phyloP scores from a whole-genome alignment of 2,797 vertebrate species.

The Halcyon chelicuti region DNA sequence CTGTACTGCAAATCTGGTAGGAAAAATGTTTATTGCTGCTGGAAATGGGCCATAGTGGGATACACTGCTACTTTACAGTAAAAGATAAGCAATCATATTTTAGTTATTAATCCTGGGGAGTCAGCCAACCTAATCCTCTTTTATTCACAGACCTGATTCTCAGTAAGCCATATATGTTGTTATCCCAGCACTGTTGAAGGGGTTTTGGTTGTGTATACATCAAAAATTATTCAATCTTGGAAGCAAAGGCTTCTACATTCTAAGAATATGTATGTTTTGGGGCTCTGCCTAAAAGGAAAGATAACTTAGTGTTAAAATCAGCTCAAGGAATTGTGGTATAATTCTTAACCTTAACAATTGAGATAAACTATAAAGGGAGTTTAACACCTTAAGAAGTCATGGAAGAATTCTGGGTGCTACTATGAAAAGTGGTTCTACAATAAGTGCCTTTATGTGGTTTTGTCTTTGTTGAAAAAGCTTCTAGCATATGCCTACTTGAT shows the following conservation, averaged over 20 bases:
- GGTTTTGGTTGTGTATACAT: background rate
- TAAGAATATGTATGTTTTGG: background rate
- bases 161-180: background rate
- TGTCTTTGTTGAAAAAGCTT: background rate
- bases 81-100: conserved; percentile 44
- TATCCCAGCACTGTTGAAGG: background rate
- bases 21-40: conserved; percentile 51
- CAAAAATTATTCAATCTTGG: background rate
- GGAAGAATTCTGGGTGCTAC: background rate
- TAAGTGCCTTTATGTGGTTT: background rate
- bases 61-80: conserved; percentile 6
- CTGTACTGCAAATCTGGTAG: conserved; percentile 2
- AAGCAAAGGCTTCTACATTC: background rate
- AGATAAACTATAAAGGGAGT: background rate
- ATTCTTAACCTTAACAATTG: background rate
- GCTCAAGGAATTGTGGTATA: background rate
- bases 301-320: background rate
- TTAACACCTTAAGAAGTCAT: background rate
- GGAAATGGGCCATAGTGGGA: conserved; percentile 19
- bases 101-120: conserved; percentile 20
- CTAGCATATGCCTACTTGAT: background rate
- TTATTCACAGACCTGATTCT: conserved; percentile 38
- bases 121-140: conserved; percentile 32
- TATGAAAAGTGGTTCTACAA: background rate
- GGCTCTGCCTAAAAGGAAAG: background rate